phyloP scores from a whole-genome alignment of 2,888 invertebrate species.

The Alloplasta piceator region DNA sequence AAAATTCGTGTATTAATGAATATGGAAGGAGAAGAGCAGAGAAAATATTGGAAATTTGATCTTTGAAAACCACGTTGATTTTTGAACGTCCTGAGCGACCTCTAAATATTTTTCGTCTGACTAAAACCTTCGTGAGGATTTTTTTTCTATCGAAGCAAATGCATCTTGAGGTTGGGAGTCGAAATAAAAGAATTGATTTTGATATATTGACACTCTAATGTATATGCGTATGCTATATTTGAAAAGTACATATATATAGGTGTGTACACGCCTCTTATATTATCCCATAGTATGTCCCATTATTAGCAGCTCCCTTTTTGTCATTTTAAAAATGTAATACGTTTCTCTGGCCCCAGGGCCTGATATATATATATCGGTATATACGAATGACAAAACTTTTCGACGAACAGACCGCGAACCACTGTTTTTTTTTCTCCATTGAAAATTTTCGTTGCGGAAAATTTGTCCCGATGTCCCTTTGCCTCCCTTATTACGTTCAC shows the following conservation, averaged over 20 bases:
- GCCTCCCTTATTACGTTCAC: slow-evolving; percentile 20
- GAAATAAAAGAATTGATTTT: too few species aligned
- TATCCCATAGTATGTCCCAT: slow-evolving; percentile 77
- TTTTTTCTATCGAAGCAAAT: too few species aligned
- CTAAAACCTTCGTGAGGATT: too few species aligned
- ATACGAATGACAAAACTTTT: slow-evolving; percentile 46
- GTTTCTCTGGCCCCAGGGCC: slow-evolving; percentile 76
- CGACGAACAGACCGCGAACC: slow-evolving; percentile 67
- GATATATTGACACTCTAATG: not conserved
- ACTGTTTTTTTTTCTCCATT: slow-evolving; percentile 74
- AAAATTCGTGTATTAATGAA: too few species aligned
- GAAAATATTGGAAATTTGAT: too few species aligned
- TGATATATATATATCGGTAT: slow-evolving; percentile 51
- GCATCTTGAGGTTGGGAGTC: too few species aligned
- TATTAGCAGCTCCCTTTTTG: slow-evolving; percentile 79
- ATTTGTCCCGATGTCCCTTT: slow-evolving; percentile 80
- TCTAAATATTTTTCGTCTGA: too few species aligned
- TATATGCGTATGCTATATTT: not conserved
- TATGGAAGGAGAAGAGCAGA: too few species aligned
- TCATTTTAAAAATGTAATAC: slow-evolving; percentile 81
- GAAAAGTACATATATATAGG: slow-evolving; percentile 17
- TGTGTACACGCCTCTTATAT: slow-evolving; percentile 68
- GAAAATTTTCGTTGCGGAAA: slow-evolving; percentile 82
- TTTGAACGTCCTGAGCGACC: too few species aligned
- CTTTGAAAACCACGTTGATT: too few species aligned